Conservation (phyloP, 2,888 invertebrate genomes). For the Hoplodrina blanda region DNA sequence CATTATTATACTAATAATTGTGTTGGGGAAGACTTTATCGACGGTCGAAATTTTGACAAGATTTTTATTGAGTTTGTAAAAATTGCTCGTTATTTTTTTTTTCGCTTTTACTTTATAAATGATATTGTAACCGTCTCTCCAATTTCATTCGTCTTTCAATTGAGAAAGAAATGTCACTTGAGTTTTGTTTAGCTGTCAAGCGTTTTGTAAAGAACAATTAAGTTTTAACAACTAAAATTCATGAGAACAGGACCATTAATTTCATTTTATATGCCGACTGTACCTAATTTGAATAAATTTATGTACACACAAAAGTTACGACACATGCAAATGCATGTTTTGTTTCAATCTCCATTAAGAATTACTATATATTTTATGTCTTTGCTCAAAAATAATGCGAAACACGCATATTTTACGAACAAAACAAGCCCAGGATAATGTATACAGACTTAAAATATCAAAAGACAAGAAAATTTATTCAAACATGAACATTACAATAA, state of each 20-base stretch:
- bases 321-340: constrained; percentile 47
- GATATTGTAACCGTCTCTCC: not conserved
- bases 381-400: constrained; percentile 54
- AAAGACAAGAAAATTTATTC: constrained; percentile 56
- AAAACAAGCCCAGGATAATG: constrained; percentile 49
- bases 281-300: constrained; percentile 51
- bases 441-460: constrained; percentile 58
- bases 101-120: constrained; percentile 14
- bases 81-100: constrained; percentile 7
- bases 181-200: constrained; percentile 20
- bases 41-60: constrained; percentile 37
- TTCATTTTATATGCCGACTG: constrained; percentile 17
- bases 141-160: constrained; percentile 18
- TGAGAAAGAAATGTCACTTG: constrained; percentile 15
- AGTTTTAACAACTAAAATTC: constrained; percentile 31
- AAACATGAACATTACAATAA: constrained; percentile 57
- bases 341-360: constrained; percentile 53
- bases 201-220: constrained; percentile 37
- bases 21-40: constrained; percentile 44
- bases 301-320: constrained; percentile 28
- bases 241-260: constrained; percentile 36
- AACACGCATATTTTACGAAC: constrained; percentile 53
- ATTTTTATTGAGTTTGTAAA: constrained; percentile 49
- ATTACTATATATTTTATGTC: constrained; percentile 45
- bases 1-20: constrained; percentile 62